These are phyloP conservation scores for Tiliqua scincoides DNA, from an alignment of 2,113 vertebrate species.

Conservation along the genomic window DNA sequence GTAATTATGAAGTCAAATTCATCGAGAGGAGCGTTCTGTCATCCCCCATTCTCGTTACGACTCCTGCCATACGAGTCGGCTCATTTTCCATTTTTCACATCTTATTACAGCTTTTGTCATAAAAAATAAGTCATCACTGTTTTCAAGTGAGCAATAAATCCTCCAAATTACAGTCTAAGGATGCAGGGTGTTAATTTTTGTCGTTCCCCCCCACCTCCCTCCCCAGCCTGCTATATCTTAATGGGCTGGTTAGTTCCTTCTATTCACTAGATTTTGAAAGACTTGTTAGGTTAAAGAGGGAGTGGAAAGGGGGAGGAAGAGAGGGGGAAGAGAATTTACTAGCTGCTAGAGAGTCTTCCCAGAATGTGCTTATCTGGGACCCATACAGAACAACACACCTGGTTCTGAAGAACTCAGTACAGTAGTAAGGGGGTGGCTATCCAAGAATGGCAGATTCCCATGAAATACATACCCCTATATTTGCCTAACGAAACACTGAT, in stretches of 20 bases:
- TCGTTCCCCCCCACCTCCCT: neutral
- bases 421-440: neutral
- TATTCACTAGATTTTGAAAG: slow-evolving; percentile 53
- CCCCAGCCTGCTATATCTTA: slow-evolving; percentile 44
- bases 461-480: neutral
- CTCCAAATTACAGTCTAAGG: slow-evolving; percentile 69
- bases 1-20: slow-evolving; percentile 40
- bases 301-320: no score
- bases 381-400: slow-evolving; percentile 25
- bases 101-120: slow-evolving; percentile 61
- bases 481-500: neutral
- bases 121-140: slow-evolving; percentile 69
- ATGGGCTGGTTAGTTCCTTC: slow-evolving; percentile 65
- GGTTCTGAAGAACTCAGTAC: slow-evolving; percentile 27
- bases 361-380: neutral
- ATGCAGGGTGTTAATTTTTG: slow-evolving; percentile 68
- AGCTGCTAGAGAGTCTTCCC: neutral
- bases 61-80: slow-evolving; percentile 48
- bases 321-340: neutral
- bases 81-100: slow-evolving; percentile 33
- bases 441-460: neutral
- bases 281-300: slow-evolving; percentile 65
- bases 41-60: slow-evolving; percentile 39
- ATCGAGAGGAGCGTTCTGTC: slow-evolving; percentile 50
- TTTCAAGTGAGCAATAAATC: slow-evolving; percentile 68